Evolutionary conservation across 2,113 vertebrate species (phyloP).

Genomic region (Odocoileus hemionus): DNA sequence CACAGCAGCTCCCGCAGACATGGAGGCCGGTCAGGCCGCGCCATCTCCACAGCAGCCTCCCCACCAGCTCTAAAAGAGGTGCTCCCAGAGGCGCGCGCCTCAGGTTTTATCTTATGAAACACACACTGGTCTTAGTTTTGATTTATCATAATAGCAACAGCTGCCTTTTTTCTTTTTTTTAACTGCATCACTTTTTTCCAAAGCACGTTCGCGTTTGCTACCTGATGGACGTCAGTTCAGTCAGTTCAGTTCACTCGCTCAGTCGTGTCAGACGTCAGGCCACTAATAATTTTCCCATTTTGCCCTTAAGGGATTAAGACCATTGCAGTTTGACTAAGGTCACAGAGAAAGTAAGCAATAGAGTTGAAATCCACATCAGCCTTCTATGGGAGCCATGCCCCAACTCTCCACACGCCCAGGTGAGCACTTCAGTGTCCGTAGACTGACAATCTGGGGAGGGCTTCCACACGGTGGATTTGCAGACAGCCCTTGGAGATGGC

Average conservation of each 20-base stretch:
- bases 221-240: background rate
- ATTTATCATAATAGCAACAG: background rate
- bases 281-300: background rate
- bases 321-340: background rate
- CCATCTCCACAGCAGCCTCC: background rate
- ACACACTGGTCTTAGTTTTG: background rate
- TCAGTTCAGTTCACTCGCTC: no score
- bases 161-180: background rate
- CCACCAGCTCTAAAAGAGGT: background rate
- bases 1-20: background rate
- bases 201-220: background rate
- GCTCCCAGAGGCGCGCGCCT: background rate
- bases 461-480: accelerated
- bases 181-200: background rate
- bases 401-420: background rate
- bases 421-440: accelerated
- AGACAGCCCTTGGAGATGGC: background rate
- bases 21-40: background rate
- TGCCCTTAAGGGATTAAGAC: background rate
- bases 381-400: background rate
- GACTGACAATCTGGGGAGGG: background rate
- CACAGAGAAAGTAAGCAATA: background rate
- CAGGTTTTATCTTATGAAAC: background rate
- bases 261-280: background rate
- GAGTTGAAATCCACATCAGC: background rate